These are phyloP conservation scores for Pangasius larnaudii DNA, from an alignment of 2,797 vertebrate genomes.

Conservation along the genomic window DNA sequence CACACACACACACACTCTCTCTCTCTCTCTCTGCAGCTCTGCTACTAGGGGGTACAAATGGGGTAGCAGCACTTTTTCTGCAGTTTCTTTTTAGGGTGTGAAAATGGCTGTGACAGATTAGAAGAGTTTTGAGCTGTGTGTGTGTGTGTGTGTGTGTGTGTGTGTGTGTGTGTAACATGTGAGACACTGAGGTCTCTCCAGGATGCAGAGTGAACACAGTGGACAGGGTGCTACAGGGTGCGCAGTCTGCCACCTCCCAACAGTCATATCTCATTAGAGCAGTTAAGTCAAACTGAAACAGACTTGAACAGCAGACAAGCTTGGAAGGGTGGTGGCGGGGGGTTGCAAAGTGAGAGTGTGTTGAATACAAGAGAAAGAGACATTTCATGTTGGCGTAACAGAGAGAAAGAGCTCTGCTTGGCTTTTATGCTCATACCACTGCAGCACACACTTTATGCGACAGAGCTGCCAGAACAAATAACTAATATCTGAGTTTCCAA, in stretches of 20 bases:
- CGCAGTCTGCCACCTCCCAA: conserved; percentile 27
- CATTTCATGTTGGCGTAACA: neutral
- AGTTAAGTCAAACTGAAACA: conserved; percentile 33
- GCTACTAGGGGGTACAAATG: neutral
- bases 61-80: neutral
- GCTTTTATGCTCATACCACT: conserved; percentile 26
- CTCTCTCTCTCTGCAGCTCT: neutral
- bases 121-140: neutral
- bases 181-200: conserved; percentile 17
- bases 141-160: neutral
- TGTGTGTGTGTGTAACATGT: neutral
- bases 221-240: conserved; percentile 27
- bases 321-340: neutral
- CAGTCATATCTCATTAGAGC: conserved; percentile 42
- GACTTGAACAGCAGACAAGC: neutral
- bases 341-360: neutral
- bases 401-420: conserved; percentile 3
- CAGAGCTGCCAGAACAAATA: conserved; percentile 37
- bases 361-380: conserved; percentile 7
- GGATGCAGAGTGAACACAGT: conserved; percentile 16
- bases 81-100: neutral
- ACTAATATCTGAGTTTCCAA: conserved; percentile 8
- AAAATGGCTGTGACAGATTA: neutral
- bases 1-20: no score
- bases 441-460: neutral